Conservation (phyloP, 2,888 invertebrate genomes). For the Calliphora vomitoria region DNA sequence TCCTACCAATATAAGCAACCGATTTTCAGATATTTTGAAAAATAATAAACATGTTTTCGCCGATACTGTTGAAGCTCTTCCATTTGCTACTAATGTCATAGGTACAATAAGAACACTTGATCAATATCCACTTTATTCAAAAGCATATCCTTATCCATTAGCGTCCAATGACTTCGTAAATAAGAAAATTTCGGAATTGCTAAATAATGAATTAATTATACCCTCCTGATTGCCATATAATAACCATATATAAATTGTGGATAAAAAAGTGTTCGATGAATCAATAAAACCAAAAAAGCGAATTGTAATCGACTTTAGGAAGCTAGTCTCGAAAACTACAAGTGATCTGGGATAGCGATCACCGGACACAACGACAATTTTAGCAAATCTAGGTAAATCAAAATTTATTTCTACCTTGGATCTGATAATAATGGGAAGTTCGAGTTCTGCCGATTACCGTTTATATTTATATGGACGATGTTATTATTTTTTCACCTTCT, state of each 20-base stretch:
- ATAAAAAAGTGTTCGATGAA: slow-evolving; percentile 52
- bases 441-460: slow-evolving; percentile 80
- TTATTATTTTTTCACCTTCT: slow-evolving; percentile 66
- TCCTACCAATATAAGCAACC: slow-evolving; percentile 1
- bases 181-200: slow-evolving; percentile 41
- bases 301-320: slow-evolving; percentile 58
- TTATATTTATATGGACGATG: slow-evolving; percentile 75
- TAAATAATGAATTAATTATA: slow-evolving; percentile 39
- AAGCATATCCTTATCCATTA: slow-evolving; percentile 39
- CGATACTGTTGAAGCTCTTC: neutral
- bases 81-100: slow-evolving; percentile 74
- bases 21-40: slow-evolving; percentile 30
- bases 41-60: slow-evolving; percentile 34
- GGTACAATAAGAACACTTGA: slow-evolving; percentile 55
- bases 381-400: slow-evolving; percentile 38
- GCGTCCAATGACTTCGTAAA: slow-evolving; percentile 36
- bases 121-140: slow-evolving; percentile 51
- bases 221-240: slow-evolving; percentile 55
- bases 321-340: slow-evolving; percentile 45
- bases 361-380: slow-evolving; percentile 24
- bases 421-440: slow-evolving; percentile 78
- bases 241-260: slow-evolving; percentile 50
- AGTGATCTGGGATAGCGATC: slow-evolving; percentile 45
- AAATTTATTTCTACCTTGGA: slow-evolving; percentile 47
- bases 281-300: slow-evolving; percentile 44